Conservation (phyloP, 2,888 invertebrate genomes). For the Eledona agricola region DNA sequence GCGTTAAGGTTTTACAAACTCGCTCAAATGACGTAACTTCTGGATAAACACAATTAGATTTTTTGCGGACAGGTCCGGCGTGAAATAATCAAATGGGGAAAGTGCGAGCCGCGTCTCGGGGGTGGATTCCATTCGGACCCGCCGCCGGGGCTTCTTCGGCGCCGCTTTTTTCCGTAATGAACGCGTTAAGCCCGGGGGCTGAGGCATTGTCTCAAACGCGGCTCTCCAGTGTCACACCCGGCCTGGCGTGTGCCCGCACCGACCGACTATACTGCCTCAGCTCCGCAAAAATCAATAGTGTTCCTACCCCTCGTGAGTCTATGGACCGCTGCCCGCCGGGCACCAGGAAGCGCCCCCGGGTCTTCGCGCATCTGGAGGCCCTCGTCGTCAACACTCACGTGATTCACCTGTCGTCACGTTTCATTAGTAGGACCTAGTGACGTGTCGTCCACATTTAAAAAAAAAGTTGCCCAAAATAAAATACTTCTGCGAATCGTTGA, state of each 20-base stretch:
- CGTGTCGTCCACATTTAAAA: constrained; percentile 12
- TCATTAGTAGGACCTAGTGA: too few species aligned
- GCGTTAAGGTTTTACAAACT: constrained; percentile 3
- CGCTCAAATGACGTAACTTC: constrained; percentile 9
- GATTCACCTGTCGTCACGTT: constrained; percentile 34
- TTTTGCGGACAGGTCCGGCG: constrained; percentile 4
- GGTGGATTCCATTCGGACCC: too few species aligned
- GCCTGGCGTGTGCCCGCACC: constrained; percentile 44
- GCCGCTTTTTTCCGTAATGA: constrained; percentile 21
- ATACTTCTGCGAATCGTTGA: too few species aligned
- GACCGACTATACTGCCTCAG: constrained; percentile 50
- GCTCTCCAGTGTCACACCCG: constrained; percentile 45
- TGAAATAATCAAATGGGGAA: constrained; percentile 1
- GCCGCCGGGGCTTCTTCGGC: constrained; percentile 13
- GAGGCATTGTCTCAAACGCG: constrained; percentile 42
- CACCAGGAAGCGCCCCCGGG: constrained; percentile 44
- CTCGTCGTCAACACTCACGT: too few species aligned
- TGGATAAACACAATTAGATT: constrained; percentile 6
- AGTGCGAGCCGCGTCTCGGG: neutral
- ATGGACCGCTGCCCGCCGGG: constrained; percentile 47
- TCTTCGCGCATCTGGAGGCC: constrained; percentile 20
- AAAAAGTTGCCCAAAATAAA: too few species aligned
- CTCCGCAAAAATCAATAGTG: constrained; percentile 56
- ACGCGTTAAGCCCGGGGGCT: constrained; percentile 39
- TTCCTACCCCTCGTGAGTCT: constrained; percentile 46